These are phyloP conservation scores for Synanthedon tipuliformis DNA, from an alignment of 2,888 invertebrate genomes.

Conservation along the genomic window DNA sequence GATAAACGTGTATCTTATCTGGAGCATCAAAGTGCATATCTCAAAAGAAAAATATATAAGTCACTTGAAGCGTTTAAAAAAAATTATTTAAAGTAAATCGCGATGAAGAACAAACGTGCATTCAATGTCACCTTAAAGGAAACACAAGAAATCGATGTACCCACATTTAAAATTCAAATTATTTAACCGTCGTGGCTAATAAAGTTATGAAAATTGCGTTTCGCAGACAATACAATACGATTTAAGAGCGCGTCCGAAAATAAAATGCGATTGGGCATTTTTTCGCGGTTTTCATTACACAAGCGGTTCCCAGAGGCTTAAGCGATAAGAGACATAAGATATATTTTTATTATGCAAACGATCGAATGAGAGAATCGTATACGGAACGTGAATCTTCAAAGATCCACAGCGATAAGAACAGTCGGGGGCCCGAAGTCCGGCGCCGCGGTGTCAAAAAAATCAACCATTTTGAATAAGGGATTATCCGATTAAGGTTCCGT, in stretches of 20 bases:
- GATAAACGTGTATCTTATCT: neutral
- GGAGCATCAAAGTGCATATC: too few species aligned
- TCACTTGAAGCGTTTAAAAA: neutral
- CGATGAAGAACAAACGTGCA: too few species aligned
- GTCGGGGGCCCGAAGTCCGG: slow-evolving; percentile 27
- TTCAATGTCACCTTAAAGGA: too few species aligned
- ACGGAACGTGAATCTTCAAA: slow-evolving; percentile 28
- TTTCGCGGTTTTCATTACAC: slow-evolving; percentile 13
- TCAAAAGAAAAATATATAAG: too few species aligned
- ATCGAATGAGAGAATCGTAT: slow-evolving; percentile 14
- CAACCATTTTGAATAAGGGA: too few species aligned
- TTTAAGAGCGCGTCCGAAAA: slow-evolving; percentile 5
- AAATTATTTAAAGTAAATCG: neutral
- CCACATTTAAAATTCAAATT: neutral
- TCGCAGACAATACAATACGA: neutral
- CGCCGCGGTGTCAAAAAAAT: slow-evolving; percentile 43
- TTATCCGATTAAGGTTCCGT: too few species aligned
- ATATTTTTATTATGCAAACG: slow-evolving; percentile 28
- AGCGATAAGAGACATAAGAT: slow-evolving; percentile 19
- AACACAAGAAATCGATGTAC: too few species aligned
- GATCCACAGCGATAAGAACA: slow-evolving; percentile 30
- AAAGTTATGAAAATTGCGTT: neutral
- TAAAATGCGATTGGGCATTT: slow-evolving; percentile 8
- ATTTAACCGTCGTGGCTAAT: neutral
- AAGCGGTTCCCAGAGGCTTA: slow-evolving; percentile 10